These are phyloP conservation scores for Corydoras sp. DNA, from an alignment of 2,113 vertebrate genomes.

Conservation along the genomic window DNA sequence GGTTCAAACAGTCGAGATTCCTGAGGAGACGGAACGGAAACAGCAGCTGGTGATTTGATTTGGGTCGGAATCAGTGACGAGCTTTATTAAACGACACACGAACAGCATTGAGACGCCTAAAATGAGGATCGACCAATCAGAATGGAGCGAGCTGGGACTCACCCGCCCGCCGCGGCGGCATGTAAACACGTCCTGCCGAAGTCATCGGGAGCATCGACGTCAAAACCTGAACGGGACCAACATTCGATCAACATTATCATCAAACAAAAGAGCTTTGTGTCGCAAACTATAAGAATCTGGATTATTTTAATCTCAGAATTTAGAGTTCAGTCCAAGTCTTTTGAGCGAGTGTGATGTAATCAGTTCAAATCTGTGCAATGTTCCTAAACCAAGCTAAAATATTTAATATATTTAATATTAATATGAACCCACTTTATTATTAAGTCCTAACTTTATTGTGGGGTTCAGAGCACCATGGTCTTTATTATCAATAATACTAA, in stretches of 20 bases:
- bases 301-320: too few relatives aligned
- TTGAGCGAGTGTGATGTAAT: too few relatives aligned
- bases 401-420: too few relatives aligned
- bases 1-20: conserved; percentile 97
- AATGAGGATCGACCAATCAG: background rate
- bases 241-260: too few relatives aligned
- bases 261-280: too few relatives aligned
- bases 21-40: conserved; percentile 54
- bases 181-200: conserved; percentile 98
- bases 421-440: too few relatives aligned
- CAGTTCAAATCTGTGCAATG: too few relatives aligned
- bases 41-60: background rate
- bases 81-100: background rate
- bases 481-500: too few relatives aligned
- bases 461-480: too few relatives aligned
- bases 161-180: conserved; percentile 97
- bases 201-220: conserved; percentile 95
- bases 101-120: background rate
- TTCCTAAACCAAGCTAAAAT: too few relatives aligned
- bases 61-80: background rate
- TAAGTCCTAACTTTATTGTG: too few relatives aligned
- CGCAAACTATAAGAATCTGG: background rate
- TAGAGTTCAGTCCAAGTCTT: too few relatives aligned
- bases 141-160: conserved; percentile 43
- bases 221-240: conserved; percentile 75